Percentiles rank a stretch among this genome's conserved stretches.
phyloP scores from a whole-genome alignment of 2,113 vertebrate genomes.

The Anolis carolinensis region DNA sequence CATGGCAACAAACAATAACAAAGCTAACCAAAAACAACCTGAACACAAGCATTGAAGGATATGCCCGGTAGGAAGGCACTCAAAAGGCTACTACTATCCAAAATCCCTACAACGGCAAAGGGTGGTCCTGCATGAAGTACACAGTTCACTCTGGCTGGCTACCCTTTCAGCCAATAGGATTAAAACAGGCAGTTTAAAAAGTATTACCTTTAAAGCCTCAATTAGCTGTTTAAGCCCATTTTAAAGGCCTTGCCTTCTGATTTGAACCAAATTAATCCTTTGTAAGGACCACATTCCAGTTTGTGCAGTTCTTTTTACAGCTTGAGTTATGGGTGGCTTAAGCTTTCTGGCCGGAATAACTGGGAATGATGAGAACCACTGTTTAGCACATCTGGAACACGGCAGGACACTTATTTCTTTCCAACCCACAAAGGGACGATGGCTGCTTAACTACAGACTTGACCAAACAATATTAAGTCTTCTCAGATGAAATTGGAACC shows the following conservation, averaged over 20 bases:
- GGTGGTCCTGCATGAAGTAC: too few species aligned
- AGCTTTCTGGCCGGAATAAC: not conserved
- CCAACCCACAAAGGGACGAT: not conserved
- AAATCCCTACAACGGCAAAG: too few species aligned
- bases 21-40: too few species aligned
- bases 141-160: too few species aligned
- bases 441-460: not conserved
- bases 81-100: too few species aligned
- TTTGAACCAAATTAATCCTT: not conserved
- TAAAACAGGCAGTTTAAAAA: too few species aligned
- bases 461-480: slow-evolving; percentile 12
- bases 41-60: too few species aligned
- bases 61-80: too few species aligned
- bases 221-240: not conserved
- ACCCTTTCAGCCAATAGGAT: too few species aligned
- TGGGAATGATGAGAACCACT: not conserved
- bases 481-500: not conserved
- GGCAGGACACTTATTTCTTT: not conserved
- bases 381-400: not conserved
- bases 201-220: too few species aligned
- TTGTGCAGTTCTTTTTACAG: not conserved
- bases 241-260: not conserved
- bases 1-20: too few species aligned
- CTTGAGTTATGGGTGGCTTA: not conserved
- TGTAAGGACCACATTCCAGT: not conserved